Percentiles rank a stretch among this genome's conserved stretches.
Evolutionary conservation across 2,797 vertebrate genomes (phyloP).

Genomic region (Peromyscus attwateri): DNA sequence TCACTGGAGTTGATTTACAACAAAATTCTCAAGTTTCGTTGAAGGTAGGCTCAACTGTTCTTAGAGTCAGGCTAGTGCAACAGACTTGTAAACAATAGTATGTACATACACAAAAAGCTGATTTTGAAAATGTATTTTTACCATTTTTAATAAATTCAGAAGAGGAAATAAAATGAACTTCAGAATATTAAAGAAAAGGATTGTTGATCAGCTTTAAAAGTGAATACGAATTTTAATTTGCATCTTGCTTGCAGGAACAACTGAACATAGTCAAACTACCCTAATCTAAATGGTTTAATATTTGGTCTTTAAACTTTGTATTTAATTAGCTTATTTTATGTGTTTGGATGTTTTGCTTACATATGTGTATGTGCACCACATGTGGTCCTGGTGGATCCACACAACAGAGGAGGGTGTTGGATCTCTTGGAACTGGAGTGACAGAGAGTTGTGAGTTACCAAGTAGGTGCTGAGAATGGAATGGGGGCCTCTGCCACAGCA

Average conservation of each 20-base stretch:
- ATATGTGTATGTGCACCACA: not conserved
- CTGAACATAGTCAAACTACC: conserved; percentile 8
- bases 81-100: not conserved
- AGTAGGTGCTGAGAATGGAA: not conserved
- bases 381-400: not conserved
- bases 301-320: not conserved
- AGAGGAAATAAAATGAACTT: not conserved
- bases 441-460: not conserved
- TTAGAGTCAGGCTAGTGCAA: not conserved
- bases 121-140: not conserved
- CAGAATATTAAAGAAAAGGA: conserved; percentile 11
- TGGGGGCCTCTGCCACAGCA: not conserved
- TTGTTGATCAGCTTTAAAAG: not conserved
- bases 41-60: not conserved
- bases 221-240: conserved; percentile 23
- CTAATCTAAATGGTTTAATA: conserved; percentile 4
- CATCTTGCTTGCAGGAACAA: not conserved
- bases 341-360: not conserved
- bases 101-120: not conserved
- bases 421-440: not conserved
- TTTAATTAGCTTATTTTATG: not conserved
- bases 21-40: conserved; percentile 8
- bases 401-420: not conserved
- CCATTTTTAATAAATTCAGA: not conserved
- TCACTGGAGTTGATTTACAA: conserved; percentile 30